Evolutionary conservation across 2,888 invertebrate genomes (phyloP), one percentile per base, ranked within the genome.

Genomic region (Prenolepis imparis): DNA sequence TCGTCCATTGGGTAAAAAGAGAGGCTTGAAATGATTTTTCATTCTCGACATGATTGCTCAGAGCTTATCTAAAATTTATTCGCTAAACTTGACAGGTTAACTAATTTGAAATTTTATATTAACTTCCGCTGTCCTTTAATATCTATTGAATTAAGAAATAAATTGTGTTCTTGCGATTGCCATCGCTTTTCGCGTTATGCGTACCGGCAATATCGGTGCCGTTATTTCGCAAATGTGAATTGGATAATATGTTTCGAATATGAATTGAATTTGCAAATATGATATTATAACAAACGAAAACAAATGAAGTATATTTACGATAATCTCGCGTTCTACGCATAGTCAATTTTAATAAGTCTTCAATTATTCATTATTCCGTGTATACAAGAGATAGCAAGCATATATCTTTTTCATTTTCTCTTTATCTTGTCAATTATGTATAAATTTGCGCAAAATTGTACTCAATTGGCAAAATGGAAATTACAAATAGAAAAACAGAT

Each of bases 211-310:
- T 41, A 48, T 24, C 11, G 24, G 28, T 36, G 48, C 21, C 18
- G 18, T 75, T 28, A 48, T 64, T 64, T 48, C 48, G 61, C 9
- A 32, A 44, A 32, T 21, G 21, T 41, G 15, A 18, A 36, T 41
- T 41, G 32, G 63, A 3, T 28, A 28, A 28, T 28, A 28, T 28
- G 28, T 48, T 64, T 48, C 48, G 36, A 28, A 28, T n/a, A 41
- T 24, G 28, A 55, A 39, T 28, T 67, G 21, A 77, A n/a, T 55
- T 39, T 12, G 55, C n/a, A 28, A n/a, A 39, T 67, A 75, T 66
- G 36, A 77, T 39, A 39, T 36, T 21, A 8, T n/a, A n/a, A n/a
- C 28, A 77, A 77, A 77, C 39, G 15, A 77, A 77, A 55, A 68
- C 39, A 67, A 41, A 66, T 77, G 52, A 67, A 41, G 11, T 12